Percentiles rank a stretch among this genome's conserved stretches.
phyloP scores from a whole-genome alignment of 2,888 invertebrate genomes.

The Pollenia griseotomentosa region DNA sequence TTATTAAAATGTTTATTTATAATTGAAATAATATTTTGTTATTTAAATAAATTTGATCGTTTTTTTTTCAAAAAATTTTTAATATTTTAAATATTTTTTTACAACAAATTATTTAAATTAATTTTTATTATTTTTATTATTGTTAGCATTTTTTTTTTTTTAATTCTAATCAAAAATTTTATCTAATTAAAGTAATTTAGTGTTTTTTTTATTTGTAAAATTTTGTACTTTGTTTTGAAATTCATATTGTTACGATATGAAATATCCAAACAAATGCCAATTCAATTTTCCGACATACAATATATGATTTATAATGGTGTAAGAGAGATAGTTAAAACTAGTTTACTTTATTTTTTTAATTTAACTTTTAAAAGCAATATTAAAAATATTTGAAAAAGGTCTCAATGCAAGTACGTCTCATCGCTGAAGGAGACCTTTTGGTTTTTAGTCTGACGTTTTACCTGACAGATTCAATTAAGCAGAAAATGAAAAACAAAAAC shows the following conservation, averaged over 20 bases:
- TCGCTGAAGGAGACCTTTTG: too few species aligned
- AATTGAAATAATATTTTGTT: slow-evolving; percentile 32
- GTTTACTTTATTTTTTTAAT: too few species aligned
- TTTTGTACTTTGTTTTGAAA: slow-evolving; percentile 73
- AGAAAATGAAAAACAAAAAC: too few species aligned
- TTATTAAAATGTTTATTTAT: neutral
- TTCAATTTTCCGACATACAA: slow-evolving; percentile 23
- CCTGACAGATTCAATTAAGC: too few species aligned
- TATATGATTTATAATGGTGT: slow-evolving; percentile 57
- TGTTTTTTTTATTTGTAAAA: slow-evolving; percentile 53
- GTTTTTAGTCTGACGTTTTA: too few species aligned
- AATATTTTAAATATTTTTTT: slow-evolving; percentile 45
- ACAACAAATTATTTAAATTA: slow-evolving; percentile 20
- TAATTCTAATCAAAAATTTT: slow-evolving; percentile 66
- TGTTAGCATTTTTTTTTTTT: slow-evolving; percentile 25
- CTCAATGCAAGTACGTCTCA: too few species aligned
- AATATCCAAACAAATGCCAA: slow-evolving; percentile 70
- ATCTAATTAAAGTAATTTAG: slow-evolving; percentile 70
- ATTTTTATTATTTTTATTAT: slow-evolving; percentile 28
- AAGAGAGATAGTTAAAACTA: neutral
- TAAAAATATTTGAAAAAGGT: neutral
- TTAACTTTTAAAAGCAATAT: too few species aligned
- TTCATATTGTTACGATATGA: slow-evolving; percentile 71
- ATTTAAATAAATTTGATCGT: slow-evolving; percentile 1
- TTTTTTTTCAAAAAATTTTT: slow-evolving; percentile 5